A percentile compares a stretch with the other conserved stretches of the same genome.
phyloP scores from a whole-genome alignment of 2,797 vertebrate genomes.

The Ciconia nigra region DNA sequence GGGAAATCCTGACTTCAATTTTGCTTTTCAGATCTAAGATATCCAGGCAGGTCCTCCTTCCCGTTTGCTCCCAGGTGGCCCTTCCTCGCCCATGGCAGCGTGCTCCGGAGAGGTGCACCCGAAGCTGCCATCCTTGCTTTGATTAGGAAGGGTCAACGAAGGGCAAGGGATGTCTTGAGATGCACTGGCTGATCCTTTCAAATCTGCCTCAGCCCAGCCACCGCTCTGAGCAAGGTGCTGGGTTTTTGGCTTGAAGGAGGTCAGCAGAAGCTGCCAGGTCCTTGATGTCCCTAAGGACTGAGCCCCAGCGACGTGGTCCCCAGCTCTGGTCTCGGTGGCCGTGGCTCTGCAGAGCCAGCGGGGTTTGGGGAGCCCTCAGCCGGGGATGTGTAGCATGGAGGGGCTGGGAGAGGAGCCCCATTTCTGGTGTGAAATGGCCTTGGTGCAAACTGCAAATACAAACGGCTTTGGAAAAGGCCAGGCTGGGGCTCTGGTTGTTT shows the following conservation, averaged over 20 bases:
- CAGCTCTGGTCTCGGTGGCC: neutral
- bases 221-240: fast-evolving
- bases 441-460: neutral
- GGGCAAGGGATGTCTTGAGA: neutral
- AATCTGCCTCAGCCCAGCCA: neutral
- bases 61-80: fast-evolving
- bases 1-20: neutral
- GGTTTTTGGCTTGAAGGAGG: neutral
- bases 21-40: neutral
- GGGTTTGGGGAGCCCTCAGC: neutral
- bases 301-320: neutral
- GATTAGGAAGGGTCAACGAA: neutral
- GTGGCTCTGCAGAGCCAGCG: fast-evolving
- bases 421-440: neutral
- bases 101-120: fast-evolving
- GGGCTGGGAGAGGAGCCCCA: neutral
- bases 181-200: neutral
- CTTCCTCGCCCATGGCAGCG: neutral
- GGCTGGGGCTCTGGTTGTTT: neutral
- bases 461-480: neutral
- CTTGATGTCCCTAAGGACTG: neutral
- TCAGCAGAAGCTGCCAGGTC: neutral
- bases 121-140: neutral
- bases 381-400: fast-evolving
- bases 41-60: neutral